These are phyloP conservation scores for Nannobrachium achirus DNA, from an alignment of 2,113 vertebrate species.

Conservation along the genomic window DNA sequence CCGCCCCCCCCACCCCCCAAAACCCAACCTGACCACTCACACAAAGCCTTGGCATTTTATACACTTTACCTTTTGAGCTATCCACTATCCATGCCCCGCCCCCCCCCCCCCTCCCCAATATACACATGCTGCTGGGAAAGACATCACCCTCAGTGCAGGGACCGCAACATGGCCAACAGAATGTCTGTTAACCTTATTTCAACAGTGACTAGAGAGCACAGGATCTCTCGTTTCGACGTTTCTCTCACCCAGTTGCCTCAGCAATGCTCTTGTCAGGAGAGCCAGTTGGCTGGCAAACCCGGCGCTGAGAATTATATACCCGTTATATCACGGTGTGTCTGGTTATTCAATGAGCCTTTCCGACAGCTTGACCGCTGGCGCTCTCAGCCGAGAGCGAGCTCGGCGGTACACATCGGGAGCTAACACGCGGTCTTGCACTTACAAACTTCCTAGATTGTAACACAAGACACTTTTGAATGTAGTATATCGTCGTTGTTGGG, in stretches of 20 bases:
- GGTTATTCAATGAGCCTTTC: conserved; percentile 37
- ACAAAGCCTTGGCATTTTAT: conserved; percentile 59
- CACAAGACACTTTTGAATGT: conserved; percentile 96
- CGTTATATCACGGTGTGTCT: conserved; percentile 17
- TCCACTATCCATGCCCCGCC: conserved; percentile 45
- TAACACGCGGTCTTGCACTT: conserved; percentile 78
- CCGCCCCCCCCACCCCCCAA: too few species aligned
- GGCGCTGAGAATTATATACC: conserved; percentile 31
- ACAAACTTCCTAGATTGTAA: conserved; percentile 88
- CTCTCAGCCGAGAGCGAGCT: conserved; percentile 35
- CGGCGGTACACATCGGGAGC: conserved; percentile 37
- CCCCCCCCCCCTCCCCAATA: conserved; percentile 18
- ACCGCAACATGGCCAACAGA: conserved; percentile 35
- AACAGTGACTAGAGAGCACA: conserved; percentile 47
- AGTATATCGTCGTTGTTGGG: too few species aligned
- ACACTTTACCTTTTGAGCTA: conserved; percentile 47
- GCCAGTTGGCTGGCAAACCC: conserved; percentile 3
- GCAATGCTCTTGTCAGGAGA: not conserved
- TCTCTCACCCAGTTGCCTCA: conserved; percentile 15
- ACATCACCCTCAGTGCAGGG: conserved; percentile 36
- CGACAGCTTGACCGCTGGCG: conserved; percentile 47
- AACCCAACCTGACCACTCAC: conserved; percentile 22
- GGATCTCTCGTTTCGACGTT: conserved; percentile 28
- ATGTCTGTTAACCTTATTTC: conserved; percentile 55
- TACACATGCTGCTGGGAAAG: conserved; percentile 34